phyloP scores from a whole-genome alignment of 2,888 invertebrate genomes.

The Melanophora roralis region DNA sequence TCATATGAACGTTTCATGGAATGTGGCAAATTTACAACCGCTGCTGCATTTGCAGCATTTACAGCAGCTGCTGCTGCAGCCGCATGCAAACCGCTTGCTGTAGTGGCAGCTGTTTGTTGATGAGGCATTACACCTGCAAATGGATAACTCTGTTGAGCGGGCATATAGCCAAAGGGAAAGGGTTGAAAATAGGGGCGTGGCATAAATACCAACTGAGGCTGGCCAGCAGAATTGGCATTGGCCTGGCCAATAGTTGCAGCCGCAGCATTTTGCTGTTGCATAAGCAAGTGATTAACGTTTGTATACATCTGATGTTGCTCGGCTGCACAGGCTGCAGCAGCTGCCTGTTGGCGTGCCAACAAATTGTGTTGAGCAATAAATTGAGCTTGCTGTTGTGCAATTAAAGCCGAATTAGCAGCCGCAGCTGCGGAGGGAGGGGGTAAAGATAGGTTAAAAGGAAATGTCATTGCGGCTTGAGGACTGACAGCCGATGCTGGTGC shows the following conservation, averaged over 20 bases:
- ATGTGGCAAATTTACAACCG: constrained; percentile 63
- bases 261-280: constrained; percentile 68
- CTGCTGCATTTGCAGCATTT: constrained; percentile 59
- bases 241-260: constrained; percentile 64
- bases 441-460: constrained; percentile 74
- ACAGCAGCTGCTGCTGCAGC: constrained; percentile 62
- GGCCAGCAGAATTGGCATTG: constrained; percentile 66
- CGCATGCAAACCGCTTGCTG: constrained; percentile 58
- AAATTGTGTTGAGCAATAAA: constrained; percentile 85
- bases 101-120: constrained; percentile 41
- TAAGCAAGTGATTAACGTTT: constrained; percentile 69
- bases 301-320: constrained; percentile 71
- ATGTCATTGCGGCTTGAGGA: constrained; percentile 64
- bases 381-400: constrained; percentile 80
- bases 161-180: constrained; percentile 73
- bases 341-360: constrained; percentile 83
- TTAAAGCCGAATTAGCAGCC: constrained; percentile 74
- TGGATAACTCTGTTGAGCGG: constrained; percentile 66
- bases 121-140: constrained; percentile 69
- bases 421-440: constrained; percentile 70
- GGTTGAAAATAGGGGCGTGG: constrained; percentile 75
- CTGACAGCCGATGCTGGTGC: constrained; percentile 62
- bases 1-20: constrained; percentile 85
- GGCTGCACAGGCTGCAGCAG: constrained; percentile 77
- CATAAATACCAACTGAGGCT: constrained; percentile 76